phyloP scores from a whole-genome alignment of 1,140 invertebrate species.

The Drosophila mayri region DNA sequence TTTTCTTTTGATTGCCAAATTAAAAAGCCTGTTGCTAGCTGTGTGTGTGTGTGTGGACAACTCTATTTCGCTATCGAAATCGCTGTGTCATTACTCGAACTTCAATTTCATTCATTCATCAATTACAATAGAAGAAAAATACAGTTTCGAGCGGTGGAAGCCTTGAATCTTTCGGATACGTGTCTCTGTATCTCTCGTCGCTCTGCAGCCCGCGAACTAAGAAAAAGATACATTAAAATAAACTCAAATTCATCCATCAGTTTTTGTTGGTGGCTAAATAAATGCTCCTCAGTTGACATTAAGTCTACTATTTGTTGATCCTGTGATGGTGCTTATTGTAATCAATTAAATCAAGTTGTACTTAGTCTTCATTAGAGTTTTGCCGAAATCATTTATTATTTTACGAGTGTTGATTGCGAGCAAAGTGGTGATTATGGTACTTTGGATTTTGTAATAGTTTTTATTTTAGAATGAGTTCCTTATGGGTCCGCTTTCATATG shows the following conservation, averaged over 20 bases:
- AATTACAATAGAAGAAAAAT: constrained; percentile 80
- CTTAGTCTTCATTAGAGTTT: constrained; percentile 41
- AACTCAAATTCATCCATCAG: constrained; percentile 45
- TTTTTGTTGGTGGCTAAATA: constrained; percentile 28
- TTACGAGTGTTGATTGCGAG: not conserved
- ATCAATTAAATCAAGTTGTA: constrained; percentile 55
- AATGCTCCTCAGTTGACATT: constrained; percentile 63
- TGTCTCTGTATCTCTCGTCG: constrained; percentile 1
- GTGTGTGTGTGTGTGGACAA: constrained; percentile 51
- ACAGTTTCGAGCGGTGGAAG: constrained; percentile 63
- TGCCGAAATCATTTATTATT: constrained; percentile 24
- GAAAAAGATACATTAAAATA: constrained; percentile 5
- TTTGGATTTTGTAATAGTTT: not conserved
- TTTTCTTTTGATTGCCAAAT: constrained; percentile 81
- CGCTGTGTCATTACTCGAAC: constrained; percentile 80
- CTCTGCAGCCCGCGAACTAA: not conserved
- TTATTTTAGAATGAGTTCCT: not conserved
- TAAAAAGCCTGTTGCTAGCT: constrained; percentile 55
- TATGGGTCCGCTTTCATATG: not conserved
- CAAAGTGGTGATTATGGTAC: not conserved
- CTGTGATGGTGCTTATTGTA: constrained; percentile 57
- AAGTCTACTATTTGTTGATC: constrained; percentile 71
- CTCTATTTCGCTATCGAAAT: constrained; percentile 69
- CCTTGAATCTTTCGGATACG: constrained; percentile 71
- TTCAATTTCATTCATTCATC: constrained; percentile 83